Conservation (phyloP, 2,888 invertebrate genomes). For the Pandemis cinnamomeana region DNA sequence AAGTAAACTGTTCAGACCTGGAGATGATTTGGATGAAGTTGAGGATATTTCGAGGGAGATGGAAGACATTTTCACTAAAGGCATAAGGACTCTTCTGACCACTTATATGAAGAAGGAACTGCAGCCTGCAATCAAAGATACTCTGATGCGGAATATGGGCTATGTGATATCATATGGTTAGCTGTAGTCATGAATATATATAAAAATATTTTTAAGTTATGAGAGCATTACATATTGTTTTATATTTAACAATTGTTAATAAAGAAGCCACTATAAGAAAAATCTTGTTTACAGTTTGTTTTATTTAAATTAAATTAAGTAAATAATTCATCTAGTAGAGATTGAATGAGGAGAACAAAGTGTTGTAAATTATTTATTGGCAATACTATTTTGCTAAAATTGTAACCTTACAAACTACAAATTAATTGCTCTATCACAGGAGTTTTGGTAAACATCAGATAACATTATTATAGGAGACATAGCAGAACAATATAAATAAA, state of each 20-base stretch:
- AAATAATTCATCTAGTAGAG: neutral
- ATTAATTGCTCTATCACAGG: constrained; percentile 52
- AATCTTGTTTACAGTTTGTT: constrained; percentile 13
- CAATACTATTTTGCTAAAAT: constrained; percentile 6
- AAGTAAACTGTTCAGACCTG: constrained; percentile 78
- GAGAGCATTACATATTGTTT: constrained; percentile 37
- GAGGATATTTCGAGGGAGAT: constrained; percentile 91
- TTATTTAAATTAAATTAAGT: constrained; percentile 5
- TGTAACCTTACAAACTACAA: constrained; percentile 44
- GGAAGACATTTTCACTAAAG: constrained; percentile 93
- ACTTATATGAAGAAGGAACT: constrained; percentile 93
- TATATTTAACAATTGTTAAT: constrained; percentile 23
- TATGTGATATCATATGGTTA: constrained; percentile 94
- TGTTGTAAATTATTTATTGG: constrained; percentile 5
- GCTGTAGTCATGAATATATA: constrained; percentile 43
- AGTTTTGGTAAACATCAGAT: constrained; percentile 44
- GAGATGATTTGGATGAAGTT: constrained; percentile 84
- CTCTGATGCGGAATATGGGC: constrained; percentile 94
- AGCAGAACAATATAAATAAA: constrained; percentile 4
- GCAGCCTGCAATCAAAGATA: constrained; percentile 93
- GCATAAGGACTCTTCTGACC: constrained; percentile 91
- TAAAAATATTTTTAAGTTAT: constrained; percentile 31
- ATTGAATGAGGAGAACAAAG: neutral
- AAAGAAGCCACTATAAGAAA: constrained; percentile 21
- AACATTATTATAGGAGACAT: neutral